Evolutionary conservation across 64 coral and sea anemone species (phyloP).

Genomic region (Catalaphyllia jardinei): DNA sequence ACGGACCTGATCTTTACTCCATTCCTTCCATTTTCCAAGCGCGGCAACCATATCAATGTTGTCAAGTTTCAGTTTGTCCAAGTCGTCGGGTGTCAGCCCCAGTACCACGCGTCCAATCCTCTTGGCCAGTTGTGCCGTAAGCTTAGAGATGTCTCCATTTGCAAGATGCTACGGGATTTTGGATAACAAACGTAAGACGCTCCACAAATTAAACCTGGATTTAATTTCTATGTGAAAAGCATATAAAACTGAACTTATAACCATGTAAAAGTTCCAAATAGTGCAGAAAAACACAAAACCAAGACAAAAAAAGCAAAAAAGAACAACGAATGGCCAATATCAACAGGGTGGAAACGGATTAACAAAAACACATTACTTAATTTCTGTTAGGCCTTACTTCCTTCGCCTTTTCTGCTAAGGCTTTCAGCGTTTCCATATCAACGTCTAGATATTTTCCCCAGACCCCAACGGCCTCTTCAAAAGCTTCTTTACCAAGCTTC

Average conservation of each 20-base stretch:
- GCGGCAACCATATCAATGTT: constrained; percentile 86
- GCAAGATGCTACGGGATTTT: constrained; percentile 43
- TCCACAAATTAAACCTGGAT: too few relatives aligned
- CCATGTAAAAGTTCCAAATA: not conserved
- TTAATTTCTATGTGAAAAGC: too few relatives aligned
- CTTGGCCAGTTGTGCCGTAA: constrained; percentile 74
- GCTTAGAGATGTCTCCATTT: constrained; percentile 57
- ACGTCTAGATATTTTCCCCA: constrained; percentile 83
- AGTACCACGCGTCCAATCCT: constrained; percentile 82
- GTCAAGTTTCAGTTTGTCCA: constrained; percentile 91
- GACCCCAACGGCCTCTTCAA: constrained; percentile 82
- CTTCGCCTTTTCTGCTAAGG: constrained; percentile 83
- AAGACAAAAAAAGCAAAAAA: not conserved
- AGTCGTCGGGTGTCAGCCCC: constrained; percentile 71
- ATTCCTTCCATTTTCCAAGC: constrained; percentile 87
- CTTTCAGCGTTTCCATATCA: constrained; percentile 65
- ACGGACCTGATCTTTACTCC: constrained; percentile 89
- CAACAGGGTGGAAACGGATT: not conserved
- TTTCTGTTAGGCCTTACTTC: constrained; percentile 27
- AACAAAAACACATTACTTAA: not conserved
- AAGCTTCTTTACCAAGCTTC: constrained; percentile 65
- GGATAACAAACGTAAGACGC: not conserved
- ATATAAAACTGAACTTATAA: too few relatives aligned
- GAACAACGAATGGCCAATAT: not conserved
- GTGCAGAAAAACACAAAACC: not conserved